Base-by-base conservation (phyloP, 2,888 invertebrate species). In the Halictus quadricinctus region DNA sequence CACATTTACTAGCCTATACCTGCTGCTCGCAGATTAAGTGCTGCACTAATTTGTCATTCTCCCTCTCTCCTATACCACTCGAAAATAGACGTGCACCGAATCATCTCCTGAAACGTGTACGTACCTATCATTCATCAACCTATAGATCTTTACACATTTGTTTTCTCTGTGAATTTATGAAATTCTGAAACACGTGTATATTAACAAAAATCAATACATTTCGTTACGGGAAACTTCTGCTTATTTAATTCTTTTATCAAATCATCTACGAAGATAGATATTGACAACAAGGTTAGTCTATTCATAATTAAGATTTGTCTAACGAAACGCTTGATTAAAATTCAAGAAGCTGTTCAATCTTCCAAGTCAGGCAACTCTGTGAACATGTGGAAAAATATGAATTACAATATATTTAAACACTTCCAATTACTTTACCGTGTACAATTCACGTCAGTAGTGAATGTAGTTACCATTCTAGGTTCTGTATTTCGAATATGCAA, bases 91-190 rank as follows among this genome's bases (percentile, higher is more conserved):
- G 6, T 54, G 5, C 15, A 18, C 50, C 18, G 50, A 54, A 54
- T 18, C 21, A 6, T 54, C 48, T 48, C 1, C 48, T 48, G 5
- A 15, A 48, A 48, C 48, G 15, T 15, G 15, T 48, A 15, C 5
- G 48, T 5, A 48, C 15, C 48, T 48, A 48, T 15, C 46, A 46
- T 12, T 46, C 46, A 0, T 12, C 10, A 10, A 10, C 13, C 46
- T 46, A 4, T 58, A 12, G n/a, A 58, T 58, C 12, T 58, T 58
- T 1, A n/a, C n/a, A 10, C n/a, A n/a, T 58, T n/a, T n/a, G 58
- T 1, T n/a, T 5, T 2, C 1, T n/a, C n/a, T n/a, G 5, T 58
- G 12, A 12, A 5, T n/a, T n/a, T n/a, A n/a, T 4, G n/a, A n/a
- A n/a, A n/a, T 58, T 12, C 12, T 4, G 10, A 5, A 12, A n/a